Percentiles rank a stretch among this genome's conserved stretches.
Evolutionary conservation across 2,113 vertebrate genomes (phyloP).

Genomic region (Neofelis nebulosa): DNA sequence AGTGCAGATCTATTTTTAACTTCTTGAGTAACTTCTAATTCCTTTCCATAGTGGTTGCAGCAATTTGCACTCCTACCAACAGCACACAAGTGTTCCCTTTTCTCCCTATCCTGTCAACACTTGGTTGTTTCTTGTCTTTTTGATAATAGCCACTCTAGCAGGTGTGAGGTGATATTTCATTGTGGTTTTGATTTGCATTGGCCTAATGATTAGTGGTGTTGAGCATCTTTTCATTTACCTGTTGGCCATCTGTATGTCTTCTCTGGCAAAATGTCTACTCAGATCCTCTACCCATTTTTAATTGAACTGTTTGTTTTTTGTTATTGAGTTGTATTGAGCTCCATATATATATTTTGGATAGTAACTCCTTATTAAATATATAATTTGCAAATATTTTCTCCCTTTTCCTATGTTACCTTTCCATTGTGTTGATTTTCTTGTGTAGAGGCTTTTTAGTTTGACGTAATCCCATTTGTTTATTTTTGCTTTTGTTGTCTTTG

Average conservation of each 20-base stretch:
- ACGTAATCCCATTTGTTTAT: not conserved
- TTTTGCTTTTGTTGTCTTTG: not conserved
- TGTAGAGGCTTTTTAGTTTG: not conserved
- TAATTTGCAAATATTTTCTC: not conserved
- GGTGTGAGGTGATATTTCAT: not conserved
- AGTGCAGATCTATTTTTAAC: not conserved
- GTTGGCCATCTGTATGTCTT: not conserved
- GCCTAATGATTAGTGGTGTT: not conserved
- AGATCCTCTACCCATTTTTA: not conserved
- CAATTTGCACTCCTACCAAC: not conserved
- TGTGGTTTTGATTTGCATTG: not conserved
- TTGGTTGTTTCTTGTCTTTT: not conserved
- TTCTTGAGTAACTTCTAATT: not conserved
- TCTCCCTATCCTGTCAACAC: not conserved
- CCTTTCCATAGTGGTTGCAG: not conserved
- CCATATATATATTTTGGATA: not conserved
- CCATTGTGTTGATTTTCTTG: not conserved
- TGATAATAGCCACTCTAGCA: not conserved
- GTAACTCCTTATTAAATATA: not conserved
- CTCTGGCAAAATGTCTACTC: not conserved
- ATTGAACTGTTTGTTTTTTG: not conserved
- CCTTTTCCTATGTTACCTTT: not conserved
- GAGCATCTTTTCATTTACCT: not conserved
- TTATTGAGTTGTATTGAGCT: not conserved
- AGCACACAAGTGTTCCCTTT: not conserved